Base-by-base conservation (phyloP, 2,797 vertebrate genomes). In the Rhincodon typus region DNA sequence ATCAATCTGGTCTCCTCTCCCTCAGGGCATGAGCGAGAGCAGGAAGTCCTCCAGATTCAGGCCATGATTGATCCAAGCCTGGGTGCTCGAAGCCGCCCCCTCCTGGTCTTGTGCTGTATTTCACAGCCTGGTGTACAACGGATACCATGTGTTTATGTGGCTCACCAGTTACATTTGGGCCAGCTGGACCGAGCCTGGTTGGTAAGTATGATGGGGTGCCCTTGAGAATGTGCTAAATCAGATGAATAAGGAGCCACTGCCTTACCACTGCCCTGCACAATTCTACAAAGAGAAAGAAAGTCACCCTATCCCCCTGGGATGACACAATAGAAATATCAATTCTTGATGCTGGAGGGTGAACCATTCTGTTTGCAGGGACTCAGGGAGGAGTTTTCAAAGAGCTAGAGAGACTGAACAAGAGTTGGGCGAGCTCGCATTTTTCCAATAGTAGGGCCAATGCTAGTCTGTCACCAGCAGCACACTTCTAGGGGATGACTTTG, bases 21-120 rank as follows among this genome's bases (percentile, higher is more conserved):
- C 84, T 94, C 95, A 97, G 96, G 95, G 96, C 98, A 97, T 34
- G 97, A 97, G 87, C 97, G 97, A 94, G 96, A 97, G 96, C 97
- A 97, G 62, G 99, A 99, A 96, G 96, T 97, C 74, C 98, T 98
- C 97, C 98, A 97, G 96, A 98, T 99, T 96, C 97, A 96, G 96
- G 98, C 98, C 84, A 98, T 99, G 97, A 97, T 98, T 95, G 98
- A 98, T 96, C 97, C 98, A 82, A 96, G 96, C 0, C 97, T 97
- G 0, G 98, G 97, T 50, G 96, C 98, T 27, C 96, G 96, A 0
- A 97, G 97, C 96, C 98, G 97, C 96, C 99, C 99, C 94, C 96
- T 99, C 91, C 97, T 99, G 96, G 97, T 99, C 96, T 98, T 99
- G 87, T 98, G 99, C 94, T 99, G 99, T 96, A 95, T 98, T 96